These are phyloP conservation scores for Caenorhabditis macrosperma DNA, from an alignment of 2,888 invertebrate species.

Conservation along the genomic window DNA sequence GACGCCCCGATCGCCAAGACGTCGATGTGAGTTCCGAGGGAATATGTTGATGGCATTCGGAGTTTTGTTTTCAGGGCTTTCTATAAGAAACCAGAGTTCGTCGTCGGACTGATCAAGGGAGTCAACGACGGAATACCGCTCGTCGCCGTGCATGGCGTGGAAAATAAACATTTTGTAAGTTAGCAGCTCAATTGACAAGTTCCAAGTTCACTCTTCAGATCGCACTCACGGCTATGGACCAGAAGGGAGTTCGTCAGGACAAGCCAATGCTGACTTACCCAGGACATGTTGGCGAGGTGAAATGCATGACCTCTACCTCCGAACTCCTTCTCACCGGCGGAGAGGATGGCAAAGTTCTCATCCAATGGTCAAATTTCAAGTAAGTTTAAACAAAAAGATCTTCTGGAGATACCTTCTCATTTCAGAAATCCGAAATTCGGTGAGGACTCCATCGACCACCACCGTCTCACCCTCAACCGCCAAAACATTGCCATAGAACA, in stretches of 20 bases:
- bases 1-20: conserved; percentile 1
- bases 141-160: conserved; percentile 32
- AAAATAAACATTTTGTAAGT: conserved; percentile 41
- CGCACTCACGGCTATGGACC: conserved; percentile 33
- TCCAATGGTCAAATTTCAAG: conserved; percentile 55
- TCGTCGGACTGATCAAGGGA: conserved; percentile 35
- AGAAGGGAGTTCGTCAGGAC: conserved; percentile 10
- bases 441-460: conserved; percentile 6
- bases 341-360: conserved; percentile 61
- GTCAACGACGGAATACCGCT: conserved; percentile 38
- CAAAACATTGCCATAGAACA: not conserved
- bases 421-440: conserved; percentile 30
- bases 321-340: conserved; percentile 59
- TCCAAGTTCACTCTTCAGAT: conserved; percentile 18
- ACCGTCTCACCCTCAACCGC: conserved; percentile 35
- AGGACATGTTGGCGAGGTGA: conserved; percentile 37
- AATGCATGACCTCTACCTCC: conserved; percentile 13
- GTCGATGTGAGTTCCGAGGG: conserved; percentile 14
- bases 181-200: not conserved
- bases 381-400: conserved; percentile 6
- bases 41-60: too few relatives aligned
- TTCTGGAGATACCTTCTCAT: not conserved
- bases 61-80: conserved; percentile 28
- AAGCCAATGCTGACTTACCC: conserved; percentile 12
- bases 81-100: conserved; percentile 34